Evolutionary conservation across 2,113 vertebrate species (phyloP).

Genomic region (Halichoeres trimaculatus): DNA sequence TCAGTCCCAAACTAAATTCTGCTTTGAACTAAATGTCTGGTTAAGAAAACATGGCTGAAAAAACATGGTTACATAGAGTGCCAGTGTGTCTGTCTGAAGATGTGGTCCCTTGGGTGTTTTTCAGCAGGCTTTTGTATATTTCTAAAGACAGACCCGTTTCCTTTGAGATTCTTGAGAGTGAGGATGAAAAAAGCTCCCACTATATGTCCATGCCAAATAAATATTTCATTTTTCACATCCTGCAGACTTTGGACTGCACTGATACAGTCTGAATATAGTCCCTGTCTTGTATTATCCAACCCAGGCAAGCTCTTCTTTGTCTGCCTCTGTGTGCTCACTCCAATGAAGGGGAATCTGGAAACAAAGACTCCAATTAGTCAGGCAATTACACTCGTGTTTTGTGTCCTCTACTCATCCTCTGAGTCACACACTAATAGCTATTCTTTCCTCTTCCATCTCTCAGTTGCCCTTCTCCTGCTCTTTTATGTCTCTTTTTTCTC

Average conservation of each 20-base stretch:
- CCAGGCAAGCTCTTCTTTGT: constrained; percentile 61
- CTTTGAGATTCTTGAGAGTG: constrained; percentile 16
- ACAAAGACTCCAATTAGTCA: constrained; percentile 80
- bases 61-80: too few species aligned
- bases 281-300: constrained; percentile 44
- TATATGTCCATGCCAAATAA: constrained; percentile 45
- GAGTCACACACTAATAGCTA: constrained; percentile 67
- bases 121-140: constrained; percentile 11
- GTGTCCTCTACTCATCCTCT: constrained; percentile 63
- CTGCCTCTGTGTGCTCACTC: constrained; percentile 49
- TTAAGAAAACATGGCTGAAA: too few species aligned
- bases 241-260: constrained; percentile 17
- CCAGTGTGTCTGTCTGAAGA: too few species aligned
- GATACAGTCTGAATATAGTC: constrained; percentile 36
- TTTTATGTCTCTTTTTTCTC: constrained; percentile 34
- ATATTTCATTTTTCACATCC: constrained; percentile 60
- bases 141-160: constrained; percentile 21
- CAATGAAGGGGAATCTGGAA: constrained; percentile 67
- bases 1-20: too few species aligned
- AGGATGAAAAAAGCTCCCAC: background rate
- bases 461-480: constrained; percentile 64
- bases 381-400: constrained; percentile 78
- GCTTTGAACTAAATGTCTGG: too few species aligned
- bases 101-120: background rate
- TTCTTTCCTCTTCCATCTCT: constrained; percentile 63